A percentile compares a stretch with the other conserved stretches of the same genome.
These are phyloP conservation scores for Alexandromys fortis DNA, from an alignment of 2,113 vertebrate genomes.

Conservation along the genomic window DNA sequence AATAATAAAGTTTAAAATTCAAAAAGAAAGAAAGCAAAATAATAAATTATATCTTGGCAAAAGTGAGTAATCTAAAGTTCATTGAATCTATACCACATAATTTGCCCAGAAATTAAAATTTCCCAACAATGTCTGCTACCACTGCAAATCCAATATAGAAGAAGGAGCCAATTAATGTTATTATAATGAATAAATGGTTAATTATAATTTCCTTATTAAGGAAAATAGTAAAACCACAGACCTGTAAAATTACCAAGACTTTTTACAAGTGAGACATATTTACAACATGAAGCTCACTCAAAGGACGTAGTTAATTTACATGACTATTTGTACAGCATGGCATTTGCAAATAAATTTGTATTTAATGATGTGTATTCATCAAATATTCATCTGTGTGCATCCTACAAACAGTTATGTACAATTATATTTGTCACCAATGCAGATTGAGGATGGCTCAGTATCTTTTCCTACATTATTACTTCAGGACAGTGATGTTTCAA, in stretches of 20 bases:
- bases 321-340: conserved; percentile 40
- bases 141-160: not conserved
- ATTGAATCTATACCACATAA: not conserved
- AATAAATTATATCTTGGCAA: not conserved
- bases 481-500: conserved; percentile 81
- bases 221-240: conserved; percentile 43
- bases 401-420: conserved; percentile 77
- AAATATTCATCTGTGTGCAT: conserved; percentile 62
- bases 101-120: not conserved
- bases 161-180: not conserved
- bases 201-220: conserved; percentile 40
- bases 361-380: conserved; percentile 74
- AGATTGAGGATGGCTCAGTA: conserved; percentile 62
- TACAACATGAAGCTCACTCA: conserved; percentile 32
- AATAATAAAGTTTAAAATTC: not conserved
- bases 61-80: not conserved
- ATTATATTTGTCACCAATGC: conserved; percentile 66
- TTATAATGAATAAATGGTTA: conserved; percentile 1
- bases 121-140: fast-evolving
- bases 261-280: conserved; percentile 70
- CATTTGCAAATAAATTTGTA: conserved; percentile 57
- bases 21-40: not conserved
- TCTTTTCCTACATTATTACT: conserved; percentile 69
- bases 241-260: not conserved
- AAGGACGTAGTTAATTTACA: conserved; percentile 63